Conservation (phyloP, 2,113 vertebrate species). For the Lepus timidus region DNA sequence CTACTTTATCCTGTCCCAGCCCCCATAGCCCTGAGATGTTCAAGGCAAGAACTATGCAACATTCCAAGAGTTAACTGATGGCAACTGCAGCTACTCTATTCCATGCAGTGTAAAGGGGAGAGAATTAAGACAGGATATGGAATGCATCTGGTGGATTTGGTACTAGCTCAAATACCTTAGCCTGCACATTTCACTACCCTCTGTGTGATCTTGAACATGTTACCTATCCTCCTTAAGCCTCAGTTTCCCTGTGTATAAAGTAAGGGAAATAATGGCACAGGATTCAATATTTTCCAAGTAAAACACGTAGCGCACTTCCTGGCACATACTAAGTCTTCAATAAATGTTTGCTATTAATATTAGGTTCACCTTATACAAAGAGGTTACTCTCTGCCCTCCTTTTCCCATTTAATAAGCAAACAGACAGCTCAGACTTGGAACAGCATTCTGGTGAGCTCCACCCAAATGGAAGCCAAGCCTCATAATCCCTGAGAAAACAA, state of each 20-base stretch:
- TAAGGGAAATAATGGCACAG: slow-evolving; percentile 17
- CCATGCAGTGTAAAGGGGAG: not conserved
- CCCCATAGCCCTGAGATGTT: not conserved
- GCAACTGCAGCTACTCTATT: not conserved
- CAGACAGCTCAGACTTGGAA: slow-evolving; percentile 84
- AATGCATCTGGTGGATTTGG: not conserved
- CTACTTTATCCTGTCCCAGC: not conserved
- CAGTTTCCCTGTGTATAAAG: slow-evolving; percentile 34
- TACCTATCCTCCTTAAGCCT: not conserved
- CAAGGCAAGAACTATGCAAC: not conserved
- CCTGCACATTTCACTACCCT: not conserved
- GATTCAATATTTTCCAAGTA: slow-evolving; percentile 45
- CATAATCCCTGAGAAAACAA: slow-evolving; percentile 83
- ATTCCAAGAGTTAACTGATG: not conserved
- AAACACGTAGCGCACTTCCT: slow-evolving; percentile 66
- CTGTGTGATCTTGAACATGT: not conserved
- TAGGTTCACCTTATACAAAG: slow-evolving; percentile 83
- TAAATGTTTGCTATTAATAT: slow-evolving; percentile 83
- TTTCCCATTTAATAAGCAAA: slow-evolving; percentile 83
- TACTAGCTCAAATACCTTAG: not conserved
- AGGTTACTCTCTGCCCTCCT: slow-evolving; percentile 81
- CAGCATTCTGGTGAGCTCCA: slow-evolving; percentile 73
- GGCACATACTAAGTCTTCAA: slow-evolving; percentile 68
- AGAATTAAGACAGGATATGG: not conserved
- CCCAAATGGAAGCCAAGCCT: slow-evolving; percentile 80